Base-by-base conservation (phyloP, 1,140 invertebrate species). In the Caligus rogercresseyi region DNA sequence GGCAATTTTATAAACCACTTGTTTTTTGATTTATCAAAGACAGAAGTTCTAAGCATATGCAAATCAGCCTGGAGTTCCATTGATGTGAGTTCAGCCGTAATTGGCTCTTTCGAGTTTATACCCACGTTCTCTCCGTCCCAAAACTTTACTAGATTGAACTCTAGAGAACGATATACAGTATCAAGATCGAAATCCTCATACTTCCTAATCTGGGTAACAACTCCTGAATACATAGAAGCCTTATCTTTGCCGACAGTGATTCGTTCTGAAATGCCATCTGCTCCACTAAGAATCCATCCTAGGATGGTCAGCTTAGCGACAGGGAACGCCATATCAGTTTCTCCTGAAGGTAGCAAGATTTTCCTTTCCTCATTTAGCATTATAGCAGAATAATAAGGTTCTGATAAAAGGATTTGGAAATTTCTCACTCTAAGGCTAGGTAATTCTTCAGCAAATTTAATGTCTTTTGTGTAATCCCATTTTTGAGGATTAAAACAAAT, bases 331-430 rank as follows among this genome's bases (percentile, higher is more conserved):
- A 56, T 13, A 2, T 56, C 54, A 3, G 31, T 43, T 43, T 43
- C 31, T 11, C 31, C 31, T 11, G 31, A 43, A 43, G 31, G 31
- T 11, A 43, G 31, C n/a, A 25, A 25, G 2, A 25, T 21, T 2
- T 20, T 18, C 3, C 20, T 3, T 21, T 56, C 18, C 11, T 56
- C 54, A n/a, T 3, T 18, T 15, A 56, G 16, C 54, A n/a, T 56
- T 25, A n/a, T 21, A 21, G 16, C 19, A 14, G 54, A 56, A 56
- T 56, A 56, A 3, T 56, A 18, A 20, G 54, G 54, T 56, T 56
- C 15, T 1, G 20, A 20, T 1, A 56, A 2, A 20, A 56, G 24
- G 24, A 56, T 20, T 21, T 25, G 20, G 24, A 3, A 3, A 25
- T 20, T n/a, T 25, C 19, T 21, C 3, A 2, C 2, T 20, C 24